Conservation (phyloP, 2,797 vertebrate species). For the Sebastiscus albofasciatus region DNA sequence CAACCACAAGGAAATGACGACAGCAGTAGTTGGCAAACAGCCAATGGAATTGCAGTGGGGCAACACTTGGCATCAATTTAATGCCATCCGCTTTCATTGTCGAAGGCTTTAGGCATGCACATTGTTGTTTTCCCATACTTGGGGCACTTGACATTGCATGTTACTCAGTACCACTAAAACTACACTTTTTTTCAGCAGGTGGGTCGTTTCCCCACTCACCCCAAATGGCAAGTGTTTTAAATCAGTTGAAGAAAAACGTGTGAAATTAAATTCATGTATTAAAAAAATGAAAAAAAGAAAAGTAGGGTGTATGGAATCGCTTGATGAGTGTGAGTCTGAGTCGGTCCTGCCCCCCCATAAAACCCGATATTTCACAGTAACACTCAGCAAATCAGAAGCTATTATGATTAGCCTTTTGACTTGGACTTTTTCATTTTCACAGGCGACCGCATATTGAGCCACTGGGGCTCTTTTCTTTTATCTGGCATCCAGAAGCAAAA, state of each 20-base stretch:
- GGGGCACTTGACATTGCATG: neutral
- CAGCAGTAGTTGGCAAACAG: too few species aligned
- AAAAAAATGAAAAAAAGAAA: neutral
- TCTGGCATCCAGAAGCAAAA: slow-evolving; percentile 30
- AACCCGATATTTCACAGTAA: neutral
- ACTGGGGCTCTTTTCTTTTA: slow-evolving; percentile 26
- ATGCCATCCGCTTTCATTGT: neutral
- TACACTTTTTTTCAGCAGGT: neutral
- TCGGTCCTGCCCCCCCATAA: neutral
- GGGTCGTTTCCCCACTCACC: neutral
- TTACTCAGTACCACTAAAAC: neutral
- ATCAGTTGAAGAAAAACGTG: neutral
- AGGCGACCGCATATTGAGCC: slow-evolving; percentile 30
- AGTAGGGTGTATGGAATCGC: neutral
- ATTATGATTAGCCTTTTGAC: slow-evolving; percentile 29
- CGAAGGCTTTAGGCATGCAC: neutral
- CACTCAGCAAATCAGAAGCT: slow-evolving; percentile 46
- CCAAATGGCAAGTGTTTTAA: neutral
- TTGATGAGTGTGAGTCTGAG: neutral
- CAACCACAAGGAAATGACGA: neutral
- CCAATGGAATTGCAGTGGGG: too few species aligned
- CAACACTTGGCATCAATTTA: neutral
- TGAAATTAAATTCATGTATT: neutral
- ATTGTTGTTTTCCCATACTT: neutral
- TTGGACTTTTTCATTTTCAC: slow-evolving; percentile 41